Percentiles rank a stretch among this genome's conserved stretches.
Evolutionary conservation across 53 echinoderm and acorn worm species (phyloP).

Genomic region (Zoroaster sp.): DNA sequence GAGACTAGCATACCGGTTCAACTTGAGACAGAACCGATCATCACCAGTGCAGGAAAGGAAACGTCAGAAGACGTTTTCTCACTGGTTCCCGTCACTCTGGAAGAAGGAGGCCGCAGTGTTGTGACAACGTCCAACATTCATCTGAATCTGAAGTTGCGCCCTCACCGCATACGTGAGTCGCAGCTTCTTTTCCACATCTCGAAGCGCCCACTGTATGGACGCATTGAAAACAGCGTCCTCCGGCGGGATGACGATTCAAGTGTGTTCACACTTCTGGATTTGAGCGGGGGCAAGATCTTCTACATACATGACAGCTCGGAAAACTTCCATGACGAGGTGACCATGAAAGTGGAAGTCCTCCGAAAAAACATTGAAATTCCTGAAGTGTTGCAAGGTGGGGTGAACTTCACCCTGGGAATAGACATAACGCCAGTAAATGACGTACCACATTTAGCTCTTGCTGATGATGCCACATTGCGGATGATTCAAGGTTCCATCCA

Average conservation of each 20-base stretch:
- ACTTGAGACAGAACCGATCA: neutral
- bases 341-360: slow-evolving; percentile 69
- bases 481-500: slow-evolving; percentile 70
- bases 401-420: slow-evolving; percentile 68
- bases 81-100: slow-evolving; percentile 55
- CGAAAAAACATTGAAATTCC: slow-evolving; percentile 52
- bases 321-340: slow-evolving; percentile 75
- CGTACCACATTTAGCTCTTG: slow-evolving; percentile 74
- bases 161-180: slow-evolving; percentile 70
- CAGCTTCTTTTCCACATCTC: slow-evolving; percentile 73
- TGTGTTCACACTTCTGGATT: slow-evolving; percentile 82
- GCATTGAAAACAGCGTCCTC: slow-evolving; percentile 73
- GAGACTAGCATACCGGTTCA: slow-evolving; percentile 13
- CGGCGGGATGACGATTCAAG: slow-evolving; percentile 61
- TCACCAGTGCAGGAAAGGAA: slow-evolving; percentile 14
- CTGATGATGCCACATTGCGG: slow-evolving; percentile 75
- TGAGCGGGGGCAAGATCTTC: slow-evolving; percentile 74
- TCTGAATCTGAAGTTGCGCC: slow-evolving; percentile 72
- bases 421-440: slow-evolving; percentile 84
- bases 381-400: slow-evolving; percentile 50
- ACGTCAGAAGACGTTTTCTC: neutral
- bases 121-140: slow-evolving; percentile 74
- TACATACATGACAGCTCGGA: slow-evolving; percentile 93
- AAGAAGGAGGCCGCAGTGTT: slow-evolving; percentile 77
- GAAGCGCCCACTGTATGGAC: slow-evolving; percentile 68